Base-by-base conservation (phyloP, 2,113 vertebrate species). In the Amblyopsis rosae region DNA sequence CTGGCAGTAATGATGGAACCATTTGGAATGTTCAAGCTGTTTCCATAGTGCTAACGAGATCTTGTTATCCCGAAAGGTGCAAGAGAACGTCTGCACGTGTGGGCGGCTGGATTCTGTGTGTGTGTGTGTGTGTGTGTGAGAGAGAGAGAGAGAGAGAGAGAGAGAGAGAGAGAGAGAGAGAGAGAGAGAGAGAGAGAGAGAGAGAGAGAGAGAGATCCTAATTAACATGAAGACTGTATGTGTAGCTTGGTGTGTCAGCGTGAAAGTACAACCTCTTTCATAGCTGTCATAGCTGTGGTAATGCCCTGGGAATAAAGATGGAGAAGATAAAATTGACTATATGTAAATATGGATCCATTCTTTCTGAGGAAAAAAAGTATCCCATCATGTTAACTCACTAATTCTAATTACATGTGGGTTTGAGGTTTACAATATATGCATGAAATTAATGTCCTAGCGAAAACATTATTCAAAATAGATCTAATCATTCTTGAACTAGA, bases 41-140 rank as follows among this genome's bases (percentile, higher is more conserved):
- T 92, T 83, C 86, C 82, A 89, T 88, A 83, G 82, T 72, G 82
- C 81, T 88, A 91, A 88, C 75, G 85, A 73, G 83, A 90, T 90
- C 85, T 85, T 79, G 83, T 89, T 88, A 82, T 75, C 58, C 82
- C 77, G 75, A 75, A 89, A 85, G 85, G 82, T 91, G 85, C 63
- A 73, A 51, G 75, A 56, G 41, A 86, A 70, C 68, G 77, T 84
- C 77, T 88, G 82, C 78, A 80, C 74, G 77, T 54, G 82, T 79
- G 81, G 67, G 81, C 61, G 83, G 75, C 50, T 71, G n/a, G 59
- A 69, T 65, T 69, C 48, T 71, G 51, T 70, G 64, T 41, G 41
- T 58, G 10, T 67, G 65, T 64, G 50, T 67, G 46, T 48, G 63
- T 45, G 58, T 26, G 17, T 15, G 45, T 15, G 19, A 19, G 19